phyloP scores from a whole-genome alignment of 2,888 invertebrate genomes.

The Drosophila diplacantha region DNA sequence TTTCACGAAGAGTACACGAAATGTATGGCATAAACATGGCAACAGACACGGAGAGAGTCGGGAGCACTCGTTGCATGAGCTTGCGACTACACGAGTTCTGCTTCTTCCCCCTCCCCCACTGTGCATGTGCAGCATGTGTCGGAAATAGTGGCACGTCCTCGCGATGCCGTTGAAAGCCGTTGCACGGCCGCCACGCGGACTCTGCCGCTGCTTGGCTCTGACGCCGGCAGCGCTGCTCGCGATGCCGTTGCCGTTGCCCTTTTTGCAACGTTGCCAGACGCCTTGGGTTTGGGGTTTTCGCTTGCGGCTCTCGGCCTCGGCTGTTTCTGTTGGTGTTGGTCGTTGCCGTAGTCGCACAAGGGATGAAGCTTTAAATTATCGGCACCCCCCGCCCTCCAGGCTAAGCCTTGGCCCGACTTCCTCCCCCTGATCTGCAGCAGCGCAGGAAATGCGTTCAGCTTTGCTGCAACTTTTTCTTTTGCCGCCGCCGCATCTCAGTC shows the following conservation, averaged over 20 bases:
- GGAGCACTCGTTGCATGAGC: slow-evolving; percentile 9
- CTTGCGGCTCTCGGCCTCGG: slow-evolving; percentile 39
- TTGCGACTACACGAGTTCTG: slow-evolving; percentile 1
- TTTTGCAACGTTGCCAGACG: slow-evolving; percentile 62
- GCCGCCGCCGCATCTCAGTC: slow-evolving; percentile 2
- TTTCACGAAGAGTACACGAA: not conserved
- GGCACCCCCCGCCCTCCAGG: slow-evolving; percentile 42
- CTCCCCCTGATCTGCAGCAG: slow-evolving; percentile 26
- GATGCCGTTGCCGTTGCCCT: slow-evolving; percentile 28
- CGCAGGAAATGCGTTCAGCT: slow-evolving; percentile 45
- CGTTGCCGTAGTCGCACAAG: slow-evolving; percentile 53
- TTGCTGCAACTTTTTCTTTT: slow-evolving; percentile 15
- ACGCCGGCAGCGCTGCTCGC: slow-evolving; percentile 33
- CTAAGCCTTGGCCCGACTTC: slow-evolving; percentile 22
- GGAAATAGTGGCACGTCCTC: slow-evolving; percentile 63
- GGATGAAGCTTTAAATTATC: slow-evolving; percentile 69
- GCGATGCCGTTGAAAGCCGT: slow-evolving; percentile 64
- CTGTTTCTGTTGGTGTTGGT: slow-evolving; percentile 28
- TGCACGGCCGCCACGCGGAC: slow-evolving; percentile 73
- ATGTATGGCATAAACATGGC: not conserved
- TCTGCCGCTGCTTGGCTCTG: slow-evolving; percentile 38
- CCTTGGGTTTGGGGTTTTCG: slow-evolving; percentile 59
- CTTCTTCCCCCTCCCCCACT: not conserved
- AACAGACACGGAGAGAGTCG: slow-evolving; percentile 2
- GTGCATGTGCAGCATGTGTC: slow-evolving; percentile 65